phyloP scores from a whole-genome alignment of 2,888 invertebrate genomes.

The Nipponacmea schrenckii region DNA sequence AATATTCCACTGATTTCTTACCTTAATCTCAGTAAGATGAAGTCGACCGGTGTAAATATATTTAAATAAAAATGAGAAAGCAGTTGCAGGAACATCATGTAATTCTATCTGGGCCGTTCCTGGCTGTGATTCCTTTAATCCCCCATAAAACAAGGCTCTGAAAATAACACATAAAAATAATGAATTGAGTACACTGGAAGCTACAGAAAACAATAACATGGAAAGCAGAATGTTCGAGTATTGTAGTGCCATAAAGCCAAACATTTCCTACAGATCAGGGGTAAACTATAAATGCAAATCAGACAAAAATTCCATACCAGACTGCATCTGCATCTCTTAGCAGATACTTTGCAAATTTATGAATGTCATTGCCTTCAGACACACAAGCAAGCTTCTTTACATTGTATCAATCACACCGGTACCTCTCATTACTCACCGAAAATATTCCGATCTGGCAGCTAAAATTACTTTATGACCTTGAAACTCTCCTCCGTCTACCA shows the following conservation, averaged over 20 bases:
- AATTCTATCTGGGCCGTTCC: conserved; percentile 81
- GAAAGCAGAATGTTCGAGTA: no score
- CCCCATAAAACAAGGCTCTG: conserved; percentile 75
- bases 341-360: no score
- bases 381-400: no score
- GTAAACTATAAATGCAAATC: no score
- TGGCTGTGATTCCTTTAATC: conserved; percentile 75
- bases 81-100: conserved; percentile 75
- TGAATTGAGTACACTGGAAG: neutral
- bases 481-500: conserved; percentile 81
- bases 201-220: neutral
- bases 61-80: conserved; percentile 77
- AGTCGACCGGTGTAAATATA: conserved; percentile 93
- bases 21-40: conserved; percentile 74
- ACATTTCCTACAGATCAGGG: no score
- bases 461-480: conserved; percentile 85
- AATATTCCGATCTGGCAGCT: conserved; percentile 95
- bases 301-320: no score
- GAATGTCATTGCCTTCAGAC: no score
- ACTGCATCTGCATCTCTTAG: no score
- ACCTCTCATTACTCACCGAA: conserved; percentile 84
- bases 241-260: no score
- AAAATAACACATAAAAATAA: conserved; percentile 17
- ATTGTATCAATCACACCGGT: no score
- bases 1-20: no score